Conservation (phyloP, 1,140 invertebrate species). For the Phocides pigmalion region DNA sequence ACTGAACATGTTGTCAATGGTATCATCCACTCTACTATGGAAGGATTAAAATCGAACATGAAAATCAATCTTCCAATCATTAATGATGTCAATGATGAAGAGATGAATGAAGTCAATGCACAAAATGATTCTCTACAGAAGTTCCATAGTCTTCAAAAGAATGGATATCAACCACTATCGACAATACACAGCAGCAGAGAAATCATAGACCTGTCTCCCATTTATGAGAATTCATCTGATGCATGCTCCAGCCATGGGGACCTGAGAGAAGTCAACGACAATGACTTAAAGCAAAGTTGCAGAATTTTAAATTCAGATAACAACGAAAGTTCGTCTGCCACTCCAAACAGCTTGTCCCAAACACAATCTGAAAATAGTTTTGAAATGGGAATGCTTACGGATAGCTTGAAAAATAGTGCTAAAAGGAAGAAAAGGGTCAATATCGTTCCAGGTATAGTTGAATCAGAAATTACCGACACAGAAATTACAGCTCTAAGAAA, state of each 20-base stretch:
- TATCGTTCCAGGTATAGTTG: slow-evolving; percentile 84
- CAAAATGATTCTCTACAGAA: slow-evolving; percentile 58
- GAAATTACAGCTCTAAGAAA: slow-evolving; percentile 80
- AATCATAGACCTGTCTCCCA: slow-evolving; percentile 80
- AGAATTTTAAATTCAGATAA: slow-evolving; percentile 71
- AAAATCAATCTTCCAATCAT: slow-evolving; percentile 82
- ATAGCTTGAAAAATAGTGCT: slow-evolving; percentile 83
- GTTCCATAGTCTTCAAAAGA: slow-evolving; percentile 62
- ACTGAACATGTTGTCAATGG: slow-evolving; percentile 78
- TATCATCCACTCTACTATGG: slow-evolving; percentile 76
- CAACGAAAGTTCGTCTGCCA: slow-evolving; percentile 76
- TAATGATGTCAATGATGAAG: slow-evolving; percentile 79
- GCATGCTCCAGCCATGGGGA: slow-evolving; percentile 82
- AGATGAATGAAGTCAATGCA: slow-evolving; percentile 57
- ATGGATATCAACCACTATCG: slow-evolving; percentile 74
- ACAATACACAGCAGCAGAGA: slow-evolving; percentile 74
- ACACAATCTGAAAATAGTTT: slow-evolving; percentile 82
- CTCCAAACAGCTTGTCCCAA: slow-evolving; percentile 79
- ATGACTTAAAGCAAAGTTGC: slow-evolving; percentile 69
- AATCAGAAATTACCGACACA: slow-evolving; percentile 81
- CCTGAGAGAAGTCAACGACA: slow-evolving; percentile 67
- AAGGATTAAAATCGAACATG: slow-evolving; percentile 81
- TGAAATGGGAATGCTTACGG: slow-evolving; percentile 77
- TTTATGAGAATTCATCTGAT: slow-evolving; percentile 83
- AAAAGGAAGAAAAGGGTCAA: slow-evolving; percentile 86